Percentiles rank a stretch among this genome's conserved stretches.
These are phyloP conservation scores for Tetanocera ferruginea DNA, from an alignment of 2,888 invertebrate species.

Conservation along the genomic window DNA sequence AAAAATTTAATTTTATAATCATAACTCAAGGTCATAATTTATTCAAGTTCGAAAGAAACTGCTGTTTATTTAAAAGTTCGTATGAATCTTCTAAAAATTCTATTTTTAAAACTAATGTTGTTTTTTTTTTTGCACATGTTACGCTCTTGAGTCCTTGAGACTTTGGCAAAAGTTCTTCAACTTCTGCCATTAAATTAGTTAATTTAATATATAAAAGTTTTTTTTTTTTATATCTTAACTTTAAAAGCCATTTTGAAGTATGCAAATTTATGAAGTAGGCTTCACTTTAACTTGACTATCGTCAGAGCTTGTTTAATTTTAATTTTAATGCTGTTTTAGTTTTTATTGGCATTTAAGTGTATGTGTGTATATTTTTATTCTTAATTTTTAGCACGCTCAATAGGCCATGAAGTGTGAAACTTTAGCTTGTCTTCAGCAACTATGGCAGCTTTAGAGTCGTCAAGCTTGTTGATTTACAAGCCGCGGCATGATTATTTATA, in stretches of 20 bases:
- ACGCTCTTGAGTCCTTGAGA: no score
- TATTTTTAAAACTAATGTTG: background rate
- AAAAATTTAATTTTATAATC: background rate
- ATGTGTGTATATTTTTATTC: background rate
- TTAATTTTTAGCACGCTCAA: background rate
- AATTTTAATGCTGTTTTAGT: no score
- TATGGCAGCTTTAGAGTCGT: background rate
- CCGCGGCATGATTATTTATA: background rate
- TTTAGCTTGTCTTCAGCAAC: background rate
- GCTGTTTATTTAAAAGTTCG: background rate
- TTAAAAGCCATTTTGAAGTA: no score
- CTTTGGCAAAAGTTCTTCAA: no score
- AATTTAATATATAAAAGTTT: no score
- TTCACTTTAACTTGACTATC: no score
- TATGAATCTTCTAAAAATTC: background rate
- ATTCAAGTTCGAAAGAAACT: background rate
- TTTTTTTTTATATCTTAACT: no score
- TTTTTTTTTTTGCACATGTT: no score
- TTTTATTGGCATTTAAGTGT: no score
- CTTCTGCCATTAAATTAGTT: no score
- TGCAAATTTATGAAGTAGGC: no score
- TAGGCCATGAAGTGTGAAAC: conserved; percentile 19
- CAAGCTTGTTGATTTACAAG: background rate
- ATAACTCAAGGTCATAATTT: background rate
- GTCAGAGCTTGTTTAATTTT: no score